These are phyloP conservation scores for Trichosurus vulpecula DNA, from an alignment of 2,797 vertebrate species.

Conservation along the genomic window DNA sequence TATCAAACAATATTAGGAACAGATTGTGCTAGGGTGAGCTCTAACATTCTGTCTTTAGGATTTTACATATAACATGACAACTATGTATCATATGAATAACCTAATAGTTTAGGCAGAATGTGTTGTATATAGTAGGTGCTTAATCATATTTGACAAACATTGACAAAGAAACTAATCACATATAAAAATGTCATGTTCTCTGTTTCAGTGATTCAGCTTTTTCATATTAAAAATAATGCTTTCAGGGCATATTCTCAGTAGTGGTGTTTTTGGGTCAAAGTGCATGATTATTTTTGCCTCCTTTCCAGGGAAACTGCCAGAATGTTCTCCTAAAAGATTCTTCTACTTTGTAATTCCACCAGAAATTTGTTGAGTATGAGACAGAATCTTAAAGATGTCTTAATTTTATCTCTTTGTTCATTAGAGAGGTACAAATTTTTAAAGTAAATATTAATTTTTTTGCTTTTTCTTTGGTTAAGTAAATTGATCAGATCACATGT, in stretches of 20 bases:
- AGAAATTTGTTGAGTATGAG: neutral
- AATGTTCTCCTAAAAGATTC: neutral
- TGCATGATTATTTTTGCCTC: neutral
- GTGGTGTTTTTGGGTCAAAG: neutral
- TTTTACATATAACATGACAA: neutral
- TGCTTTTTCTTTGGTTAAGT: neutral
- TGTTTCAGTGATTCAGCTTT: neutral
- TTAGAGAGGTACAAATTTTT: neutral
- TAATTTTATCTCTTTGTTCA: neutral
- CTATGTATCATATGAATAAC: neutral
- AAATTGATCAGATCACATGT: neutral
- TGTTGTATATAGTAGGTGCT: neutral
- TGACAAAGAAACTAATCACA: neutral
- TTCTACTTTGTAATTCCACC: neutral
- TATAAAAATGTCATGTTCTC: neutral
- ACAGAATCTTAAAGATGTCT: neutral
- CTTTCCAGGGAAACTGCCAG: neutral
- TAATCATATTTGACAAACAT: neutral
- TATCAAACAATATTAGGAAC: neutral
- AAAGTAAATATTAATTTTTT: neutral
- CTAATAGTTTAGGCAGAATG: neutral
- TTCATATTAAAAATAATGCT: neutral
- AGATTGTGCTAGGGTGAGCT: neutral
- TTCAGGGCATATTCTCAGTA: neutral
- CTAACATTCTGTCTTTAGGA: neutral